Base-by-base conservation (phyloP, 2,888 invertebrate genomes). In the Campoletis raptor region DNA sequence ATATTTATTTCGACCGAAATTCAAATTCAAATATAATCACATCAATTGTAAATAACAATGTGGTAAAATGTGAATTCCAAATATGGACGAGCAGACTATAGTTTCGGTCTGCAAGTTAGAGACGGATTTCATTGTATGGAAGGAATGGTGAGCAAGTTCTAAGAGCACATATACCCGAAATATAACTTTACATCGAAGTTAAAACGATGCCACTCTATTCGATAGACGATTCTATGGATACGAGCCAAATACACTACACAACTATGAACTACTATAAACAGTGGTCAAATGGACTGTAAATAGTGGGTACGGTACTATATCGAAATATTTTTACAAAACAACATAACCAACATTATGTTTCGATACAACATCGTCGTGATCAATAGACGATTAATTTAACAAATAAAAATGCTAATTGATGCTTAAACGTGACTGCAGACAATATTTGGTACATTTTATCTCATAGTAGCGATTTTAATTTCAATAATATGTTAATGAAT, bases 201-300 rank as follows among this genome's bases (percentile, higher is more conserved):
- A 57, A 57, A 57, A 57, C 57, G 57, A 57, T 57, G 30, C 57
- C 57, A 57, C 57, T 57, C 57, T 57, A 57, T 57, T 57, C 24
- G 57, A 57, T 57, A 57, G 57, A 57, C 24, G 24, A 57, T 57
- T 57, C 57, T 30, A 57, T 57, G 57, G 57, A 57, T 57, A 57
- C 57, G 57, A 12, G 57, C 57, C 57, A 57, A 24, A 57, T 30
- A 57, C 24, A 24, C 57, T 12, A 57, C 57, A 57, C 57, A 57
- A 57, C 24, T 57, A 57, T 30, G 30, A 57, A 57, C 57, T 57
- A 57, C 57, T 10, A 30, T 57, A 57, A 24, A 57, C 12, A 57
- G 24, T 57, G 12, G 24, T 57, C 57, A 57, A 57, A 57, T 66
- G 36, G 66, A 66, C 66, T 66, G 66, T 66, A 37, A 37, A 36